Percentiles rank a stretch among this genome's conserved stretches.
phyloP scores from a whole-genome alignment of 1,140 invertebrate genomes.

The Charaxes varanes region DNA sequence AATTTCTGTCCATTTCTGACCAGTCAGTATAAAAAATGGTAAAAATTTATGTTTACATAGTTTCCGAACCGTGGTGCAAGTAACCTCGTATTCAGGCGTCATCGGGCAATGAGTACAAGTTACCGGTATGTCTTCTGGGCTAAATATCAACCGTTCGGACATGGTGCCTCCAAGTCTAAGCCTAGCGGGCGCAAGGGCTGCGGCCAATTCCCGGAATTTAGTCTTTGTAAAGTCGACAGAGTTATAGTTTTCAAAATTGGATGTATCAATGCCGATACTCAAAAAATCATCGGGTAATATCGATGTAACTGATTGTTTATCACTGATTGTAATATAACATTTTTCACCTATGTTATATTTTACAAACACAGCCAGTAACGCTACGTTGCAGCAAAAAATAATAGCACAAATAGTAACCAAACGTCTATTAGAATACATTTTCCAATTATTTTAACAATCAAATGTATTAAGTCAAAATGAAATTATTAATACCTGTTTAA shows the following conservation, averaged over 20 bases:
- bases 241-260: conserved; percentile 49
- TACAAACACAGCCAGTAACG: conserved; percentile 44
- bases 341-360: conserved; percentile 48
- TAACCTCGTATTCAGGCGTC: conserved; percentile 25
- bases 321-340: conserved; percentile 48
- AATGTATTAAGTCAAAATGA: too few relatives aligned
- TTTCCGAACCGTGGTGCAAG: conserved; percentile 40
- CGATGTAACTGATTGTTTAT: conserved; percentile 33
- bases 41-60: conserved; percentile 54
- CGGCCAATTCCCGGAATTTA: conserved; percentile 73
- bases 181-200: conserved; percentile 75
- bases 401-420: conserved; percentile 46
- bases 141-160: conserved; percentile 79
- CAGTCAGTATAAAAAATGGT: conserved; percentile 70
- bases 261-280: conserved; percentile 64
- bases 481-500: too few relatives aligned
- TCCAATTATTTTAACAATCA: too few relatives aligned
- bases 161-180: conserved; percentile 80
- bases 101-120: conserved; percentile 40
- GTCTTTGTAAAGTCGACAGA: conserved; percentile 50
- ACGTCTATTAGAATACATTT: conserved; percentile 60
- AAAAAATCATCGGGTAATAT: conserved; percentile 52
- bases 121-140: conserved; percentile 36
- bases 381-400: conserved; percentile 46
- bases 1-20: conserved; percentile 74